A percentile compares a stretch with the other conserved stretches of the same genome.
Conservation (phyloP, 2,113 vertebrate genomes). For the Plectropomus leopardus region DNA sequence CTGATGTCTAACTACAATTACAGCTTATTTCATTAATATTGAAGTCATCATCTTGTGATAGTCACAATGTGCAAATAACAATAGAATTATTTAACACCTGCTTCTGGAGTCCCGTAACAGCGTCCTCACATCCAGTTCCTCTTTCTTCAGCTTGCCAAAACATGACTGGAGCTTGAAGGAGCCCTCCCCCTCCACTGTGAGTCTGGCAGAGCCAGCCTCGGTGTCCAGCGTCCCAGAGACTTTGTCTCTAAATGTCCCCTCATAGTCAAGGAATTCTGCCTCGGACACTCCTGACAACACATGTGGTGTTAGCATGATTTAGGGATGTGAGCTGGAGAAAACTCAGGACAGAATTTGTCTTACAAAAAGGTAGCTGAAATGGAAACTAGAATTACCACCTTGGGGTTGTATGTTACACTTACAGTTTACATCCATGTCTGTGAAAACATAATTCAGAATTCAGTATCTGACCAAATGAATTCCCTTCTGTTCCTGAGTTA, state of each 20-base stretch:
- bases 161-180: constrained; percentile 85
- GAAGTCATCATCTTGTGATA: background rate
- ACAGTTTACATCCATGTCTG: too few species aligned
- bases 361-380: too few species aligned
- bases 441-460: too few species aligned
- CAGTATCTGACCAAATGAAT: too few species aligned
- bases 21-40: constrained; percentile 10
- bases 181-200: constrained; percentile 80
- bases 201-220: constrained; percentile 62
- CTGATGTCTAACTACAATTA: constrained; percentile 15
- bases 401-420: too few species aligned
- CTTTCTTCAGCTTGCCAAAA: constrained; percentile 90
- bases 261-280: constrained; percentile 88
- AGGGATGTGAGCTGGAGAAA: background rate
- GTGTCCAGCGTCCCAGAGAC: constrained; percentile 80
- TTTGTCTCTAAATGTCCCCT: constrained; percentile 82
- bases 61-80: background rate
- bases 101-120: constrained; percentile 84
- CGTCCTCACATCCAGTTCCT: constrained; percentile 89
- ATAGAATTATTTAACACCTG: constrained; percentile 81
- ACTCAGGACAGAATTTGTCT: background rate
- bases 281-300: constrained; percentile 85
- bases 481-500: too few species aligned
- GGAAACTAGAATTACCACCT: too few species aligned
- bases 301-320: background rate